These are phyloP conservation scores for Agonopterix arenella DNA, from an alignment of 2,888 invertebrate species.

Conservation along the genomic window DNA sequence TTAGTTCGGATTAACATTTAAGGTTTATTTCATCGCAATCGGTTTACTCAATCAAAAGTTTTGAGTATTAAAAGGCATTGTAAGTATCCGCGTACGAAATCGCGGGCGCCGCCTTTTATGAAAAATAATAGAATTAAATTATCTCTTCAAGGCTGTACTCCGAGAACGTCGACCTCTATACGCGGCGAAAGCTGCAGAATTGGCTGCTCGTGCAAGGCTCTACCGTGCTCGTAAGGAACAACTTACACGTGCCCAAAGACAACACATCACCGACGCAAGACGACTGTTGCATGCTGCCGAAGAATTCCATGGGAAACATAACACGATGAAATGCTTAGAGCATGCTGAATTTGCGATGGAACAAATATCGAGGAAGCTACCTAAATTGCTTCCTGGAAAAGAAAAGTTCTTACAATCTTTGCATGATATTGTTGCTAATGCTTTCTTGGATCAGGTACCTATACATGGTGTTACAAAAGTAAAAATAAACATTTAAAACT, in stretches of 20 bases:
- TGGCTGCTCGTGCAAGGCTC: constrained; percentile 43
- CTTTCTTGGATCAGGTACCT: constrained; percentile 58
- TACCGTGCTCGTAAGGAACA: constrained; percentile 45
- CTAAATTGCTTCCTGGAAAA: constrained; percentile 48
- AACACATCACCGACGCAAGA: constrained; percentile 47
- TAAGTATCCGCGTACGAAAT: too few species aligned
- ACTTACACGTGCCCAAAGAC: constrained; percentile 42
- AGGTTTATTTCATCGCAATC: too few species aligned
- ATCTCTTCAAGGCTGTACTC: constrained; percentile 39
- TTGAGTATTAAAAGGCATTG: too few species aligned
- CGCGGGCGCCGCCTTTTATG: too few species aligned
- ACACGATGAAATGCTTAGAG: constrained; percentile 56
- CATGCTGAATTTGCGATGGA: constrained; percentile 60
- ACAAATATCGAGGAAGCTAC: constrained; percentile 50
- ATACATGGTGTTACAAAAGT: too few species aligned
- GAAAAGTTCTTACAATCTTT: constrained; percentile 54
- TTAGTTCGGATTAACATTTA: too few species aligned
- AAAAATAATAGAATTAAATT: neutral
- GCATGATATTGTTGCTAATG: constrained; percentile 49
- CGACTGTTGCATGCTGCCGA: constrained; percentile 44
- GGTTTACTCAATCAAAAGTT: too few species aligned
- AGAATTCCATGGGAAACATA: constrained; percentile 35
- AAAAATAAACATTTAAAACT: too few species aligned
- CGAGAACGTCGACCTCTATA: constrained; percentile 59
- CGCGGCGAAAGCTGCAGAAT: constrained; percentile 50